Percentiles rank a stretch among this genome's conserved stretches.
Conservation (phyloP, 2,113 vertebrate genomes). For the Carassius carassius region DNA sequence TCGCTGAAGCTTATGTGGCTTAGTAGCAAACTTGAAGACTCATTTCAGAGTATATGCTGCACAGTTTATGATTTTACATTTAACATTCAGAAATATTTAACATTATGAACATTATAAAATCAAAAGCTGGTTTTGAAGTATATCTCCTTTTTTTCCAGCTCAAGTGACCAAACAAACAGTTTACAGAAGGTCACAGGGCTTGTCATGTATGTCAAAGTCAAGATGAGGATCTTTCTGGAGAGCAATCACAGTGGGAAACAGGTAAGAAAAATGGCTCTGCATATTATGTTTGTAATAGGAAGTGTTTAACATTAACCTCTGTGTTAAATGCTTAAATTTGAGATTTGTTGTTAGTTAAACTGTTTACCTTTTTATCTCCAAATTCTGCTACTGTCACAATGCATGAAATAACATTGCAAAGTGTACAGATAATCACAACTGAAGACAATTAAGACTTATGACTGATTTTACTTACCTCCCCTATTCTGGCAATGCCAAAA, state of each 20-base stretch:
- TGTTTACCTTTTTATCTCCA: neutral
- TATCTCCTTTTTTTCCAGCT: neutral
- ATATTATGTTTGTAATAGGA: neutral
- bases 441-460: neutral
- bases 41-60: neutral
- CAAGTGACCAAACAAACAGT: neutral
- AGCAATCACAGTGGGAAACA: constrained; percentile 26
- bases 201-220: constrained; percentile 13
- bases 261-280: constrained; percentile 23
- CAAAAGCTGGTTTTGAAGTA: neutral
- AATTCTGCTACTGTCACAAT: neutral
- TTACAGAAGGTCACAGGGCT: constrained; percentile 1
- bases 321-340: neutral
- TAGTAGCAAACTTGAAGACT: neutral
- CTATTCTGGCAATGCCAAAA: constrained; percentile 3
- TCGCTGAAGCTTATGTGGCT: neutral
- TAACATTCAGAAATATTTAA: neutral
- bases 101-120: neutral
- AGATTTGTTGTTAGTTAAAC: neutral
- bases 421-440: neutral
- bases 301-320: neutral
- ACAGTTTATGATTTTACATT: neutral
- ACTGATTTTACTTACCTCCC: neutral
- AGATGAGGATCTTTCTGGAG: constrained; percentile 3
- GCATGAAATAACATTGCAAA: neutral